These are phyloP conservation scores for Monopterus albus DNA, from an alignment of 2,113 vertebrate species.

Conservation along the genomic window DNA sequence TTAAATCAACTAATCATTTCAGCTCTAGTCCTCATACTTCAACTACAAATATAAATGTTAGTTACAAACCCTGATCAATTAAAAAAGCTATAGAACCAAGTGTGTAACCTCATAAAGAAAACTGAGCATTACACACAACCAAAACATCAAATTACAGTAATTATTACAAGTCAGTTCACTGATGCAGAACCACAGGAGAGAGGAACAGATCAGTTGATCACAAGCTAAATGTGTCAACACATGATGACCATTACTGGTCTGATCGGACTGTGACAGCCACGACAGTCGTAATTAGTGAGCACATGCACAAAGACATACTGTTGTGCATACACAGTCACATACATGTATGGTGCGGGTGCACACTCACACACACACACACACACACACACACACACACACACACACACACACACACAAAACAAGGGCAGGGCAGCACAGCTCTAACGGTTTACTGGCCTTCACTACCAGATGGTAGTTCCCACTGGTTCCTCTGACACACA, in stretches of 20 bases:
- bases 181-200: constrained; percentile 26
- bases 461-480: constrained; percentile 72
- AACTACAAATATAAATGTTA: no score
- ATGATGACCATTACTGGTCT: constrained; percentile 63
- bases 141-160: constrained; percentile 1
- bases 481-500: constrained; percentile 29
- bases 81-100: no score
- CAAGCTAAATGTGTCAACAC: constrained; percentile 68
- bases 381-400: constrained; percentile 34
- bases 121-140: no score
- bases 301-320: background rate
- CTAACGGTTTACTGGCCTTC: constrained; percentile 70
- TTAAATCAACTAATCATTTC: no score
- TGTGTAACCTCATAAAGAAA: no score
- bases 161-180: constrained; percentile 6
- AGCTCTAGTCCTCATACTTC: no score
- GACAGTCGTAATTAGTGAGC: constrained; percentile 38
- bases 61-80: no score
- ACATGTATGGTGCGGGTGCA: no score
- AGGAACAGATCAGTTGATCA: constrained; percentile 53
- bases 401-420: constrained; percentile 76
- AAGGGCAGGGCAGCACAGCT: constrained; percentile 54
- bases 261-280: constrained; percentile 38
- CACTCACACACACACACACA: no score
- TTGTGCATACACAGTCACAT: background rate